phyloP scores from a whole-genome alignment of 1,140 invertebrate species.

The Venustaconcha ellipsiformis region DNA sequence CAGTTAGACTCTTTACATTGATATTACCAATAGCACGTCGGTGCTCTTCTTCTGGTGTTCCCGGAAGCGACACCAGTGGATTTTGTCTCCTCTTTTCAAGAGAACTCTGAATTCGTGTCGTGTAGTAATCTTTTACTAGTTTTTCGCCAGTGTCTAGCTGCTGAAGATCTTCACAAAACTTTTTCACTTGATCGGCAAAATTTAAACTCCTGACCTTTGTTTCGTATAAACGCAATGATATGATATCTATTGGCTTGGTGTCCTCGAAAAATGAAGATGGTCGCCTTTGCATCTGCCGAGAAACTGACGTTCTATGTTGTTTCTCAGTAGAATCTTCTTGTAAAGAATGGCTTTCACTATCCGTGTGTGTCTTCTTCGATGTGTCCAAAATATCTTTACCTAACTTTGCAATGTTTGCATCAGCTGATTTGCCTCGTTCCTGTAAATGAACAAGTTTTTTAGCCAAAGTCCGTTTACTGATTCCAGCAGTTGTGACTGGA shows the following conservation, averaged over 20 bases:
- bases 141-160: slow-evolving; percentile 1
- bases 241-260: slow-evolving; percentile 18
- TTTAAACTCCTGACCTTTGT: slow-evolving; percentile 3
- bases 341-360: too few relatives aligned
- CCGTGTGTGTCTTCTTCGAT: too few relatives aligned
- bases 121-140: slow-evolving; percentile 17
- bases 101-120: slow-evolving; percentile 13
- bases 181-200: slow-evolving; percentile 22
- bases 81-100: neutral
- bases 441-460: too few relatives aligned
- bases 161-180: slow-evolving; percentile 26
- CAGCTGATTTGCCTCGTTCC: too few relatives aligned
- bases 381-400: too few relatives aligned
- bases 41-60: slow-evolving; percentile 30
- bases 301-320: too few relatives aligned
- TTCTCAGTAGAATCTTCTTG: too few relatives aligned
- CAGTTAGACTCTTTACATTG: slow-evolving; percentile 22
- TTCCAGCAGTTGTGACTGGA: too few relatives aligned
- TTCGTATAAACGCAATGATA: slow-evolving; percentile 17
- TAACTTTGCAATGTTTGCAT: too few relatives aligned
- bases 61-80: slow-evolving; percentile 7
- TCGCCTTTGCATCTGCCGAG: neutral
- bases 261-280: slow-evolving; percentile 24
- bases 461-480: too few relatives aligned
- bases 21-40: slow-evolving; percentile 22